Base-by-base conservation (phyloP, 2,113 vertebrate species). In the Anser brachyrhynchus region DNA sequence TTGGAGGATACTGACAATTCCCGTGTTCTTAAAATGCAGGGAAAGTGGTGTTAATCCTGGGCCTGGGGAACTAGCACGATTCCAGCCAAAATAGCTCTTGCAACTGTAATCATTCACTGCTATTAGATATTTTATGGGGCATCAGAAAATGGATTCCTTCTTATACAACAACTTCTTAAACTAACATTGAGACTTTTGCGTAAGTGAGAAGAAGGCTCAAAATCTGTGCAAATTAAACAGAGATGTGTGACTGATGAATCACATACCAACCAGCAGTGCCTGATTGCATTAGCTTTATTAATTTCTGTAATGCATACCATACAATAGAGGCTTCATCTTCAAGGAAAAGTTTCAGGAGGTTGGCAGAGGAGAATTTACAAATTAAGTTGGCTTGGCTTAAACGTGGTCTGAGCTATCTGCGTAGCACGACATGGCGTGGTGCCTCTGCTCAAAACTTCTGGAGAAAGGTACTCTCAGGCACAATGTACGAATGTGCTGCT, bases 201-300 rank as follows among this genome's bases (percentile, higher is more conserved):
- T 57, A 64, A 91, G 84, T 46, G 92, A 92, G 88, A 84, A 89
- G 54, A 4, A 79, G 73, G 44, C 51, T 95, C 89, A 79, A 89
- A 95, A 93, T 95, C 84, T 87, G 78, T 10, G 65, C 89, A 70
- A 88, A 70, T 93, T 73, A 92, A 75, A 80, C 9, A 33, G 89
- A 78, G 82, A 76, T 93, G 90, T 95, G 96, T 95, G 95, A 89
- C 91, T 91, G 94, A 93, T 97, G 95, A 96, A 44, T 93, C 92
- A 95, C 89, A 62, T 52, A 2, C 80, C 86, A 91, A 83, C 95
- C 70, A 91, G 14, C 81, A 84, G 76, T 43, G 62, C 76, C 73
- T 31, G 77, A 96, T 96, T 96, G 87, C 87, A 87, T 92, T 93
- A 92, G 61, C 73, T 89, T 76, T 76, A 89, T 87, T 89, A 89